Evolutionary conservation across 1,140 invertebrate genomes (phyloP).

Genomic region (Hylaeus volcanicus): DNA sequence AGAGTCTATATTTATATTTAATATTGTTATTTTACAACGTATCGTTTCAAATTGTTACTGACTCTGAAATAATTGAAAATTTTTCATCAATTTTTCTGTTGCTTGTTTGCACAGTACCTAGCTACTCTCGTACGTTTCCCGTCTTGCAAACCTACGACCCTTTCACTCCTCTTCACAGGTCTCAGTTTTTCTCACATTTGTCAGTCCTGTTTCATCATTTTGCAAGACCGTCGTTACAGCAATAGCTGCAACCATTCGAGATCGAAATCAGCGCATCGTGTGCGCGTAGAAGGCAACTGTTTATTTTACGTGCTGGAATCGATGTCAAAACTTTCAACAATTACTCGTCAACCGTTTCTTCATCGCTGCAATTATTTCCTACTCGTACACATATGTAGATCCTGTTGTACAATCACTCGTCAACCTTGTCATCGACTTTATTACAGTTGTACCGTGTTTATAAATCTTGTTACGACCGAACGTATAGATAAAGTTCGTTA

Average conservation of each 20-base stretch:
- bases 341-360: background rate
- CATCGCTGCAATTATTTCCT: background rate
- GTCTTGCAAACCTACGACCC: background rate
- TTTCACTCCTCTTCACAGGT: conserved; percentile 14
- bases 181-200: background rate
- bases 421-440: background rate
- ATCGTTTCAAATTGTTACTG: too few species aligned
- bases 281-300: background rate
- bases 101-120: too few species aligned
- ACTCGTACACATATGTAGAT: background rate
- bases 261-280: conserved; percentile 32
- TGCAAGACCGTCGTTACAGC: conserved; percentile 4
- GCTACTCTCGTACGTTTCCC: conserved; percentile 1
- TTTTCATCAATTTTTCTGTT: too few species aligned
- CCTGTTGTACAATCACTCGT: background rate
- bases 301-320: background rate
- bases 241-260: conserved; percentile 12
- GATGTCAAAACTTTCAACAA: background rate
- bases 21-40: too few species aligned
- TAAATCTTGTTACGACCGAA: background rate
- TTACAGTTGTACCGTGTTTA: background rate
- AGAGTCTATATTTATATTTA: too few species aligned
- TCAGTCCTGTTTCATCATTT: conserved; percentile 17
- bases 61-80: too few species aligned
- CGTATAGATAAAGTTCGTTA: background rate